A percentile compares a stretch with the other conserved stretches of the same genome.
phyloP scores from a whole-genome alignment of 2,113 vertebrate species.

The Daphoenositta chrysoptera region DNA sequence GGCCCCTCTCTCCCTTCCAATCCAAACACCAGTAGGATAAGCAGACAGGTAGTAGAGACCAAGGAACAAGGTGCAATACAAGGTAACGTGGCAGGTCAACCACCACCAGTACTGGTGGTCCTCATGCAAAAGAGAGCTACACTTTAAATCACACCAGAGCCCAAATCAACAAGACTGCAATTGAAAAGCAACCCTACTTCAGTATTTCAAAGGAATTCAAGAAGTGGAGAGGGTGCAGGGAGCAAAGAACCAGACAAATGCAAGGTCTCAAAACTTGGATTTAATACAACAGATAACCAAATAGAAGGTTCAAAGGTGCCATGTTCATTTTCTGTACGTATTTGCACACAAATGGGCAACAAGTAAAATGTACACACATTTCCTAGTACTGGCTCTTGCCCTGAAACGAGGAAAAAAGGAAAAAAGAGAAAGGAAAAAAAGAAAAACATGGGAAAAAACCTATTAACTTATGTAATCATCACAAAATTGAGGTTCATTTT shows the following conservation, averaged over 20 bases:
- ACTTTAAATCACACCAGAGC: background rate
- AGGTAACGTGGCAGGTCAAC: background rate
- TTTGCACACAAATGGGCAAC: background rate
- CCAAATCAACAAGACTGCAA: background rate
- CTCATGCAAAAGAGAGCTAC: background rate
- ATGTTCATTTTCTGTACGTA: background rate
- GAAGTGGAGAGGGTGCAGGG: background rate
- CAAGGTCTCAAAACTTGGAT: background rate
- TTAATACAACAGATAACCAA: background rate
- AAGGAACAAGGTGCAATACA: background rate
- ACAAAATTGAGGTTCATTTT: background rate
- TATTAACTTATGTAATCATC: background rate
- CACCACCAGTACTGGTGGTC: background rate
- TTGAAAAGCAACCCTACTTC: background rate
- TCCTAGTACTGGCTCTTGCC: background rate
- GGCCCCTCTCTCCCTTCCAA: background rate
- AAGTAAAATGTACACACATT: background rate
- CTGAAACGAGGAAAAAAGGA: background rate
- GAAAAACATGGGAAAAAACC: accelerated
- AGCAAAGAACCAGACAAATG: background rate
- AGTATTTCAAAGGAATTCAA: background rate
- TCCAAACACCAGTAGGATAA: background rate
- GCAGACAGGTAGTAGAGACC: background rate
- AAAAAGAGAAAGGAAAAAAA: accelerated
- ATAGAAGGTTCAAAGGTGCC: background rate